Conservation (phyloP, 2,113 vertebrate species). For the Lathamus discolor region DNA sequence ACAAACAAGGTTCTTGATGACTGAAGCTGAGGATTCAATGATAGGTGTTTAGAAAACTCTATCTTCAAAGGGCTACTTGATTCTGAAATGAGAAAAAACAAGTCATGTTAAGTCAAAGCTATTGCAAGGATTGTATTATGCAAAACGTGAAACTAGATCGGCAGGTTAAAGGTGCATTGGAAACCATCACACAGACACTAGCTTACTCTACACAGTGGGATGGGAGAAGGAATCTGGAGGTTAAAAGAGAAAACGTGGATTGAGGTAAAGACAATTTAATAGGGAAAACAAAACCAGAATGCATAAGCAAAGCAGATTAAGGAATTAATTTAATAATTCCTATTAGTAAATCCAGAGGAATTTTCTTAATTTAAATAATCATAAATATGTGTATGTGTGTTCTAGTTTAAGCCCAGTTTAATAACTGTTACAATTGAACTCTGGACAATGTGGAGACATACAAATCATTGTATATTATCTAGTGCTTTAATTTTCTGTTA, state of each 20-base stretch:
- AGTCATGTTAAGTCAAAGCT: not conserved
- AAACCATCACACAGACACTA: not conserved
- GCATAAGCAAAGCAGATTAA: not conserved
- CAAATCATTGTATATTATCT: not conserved
- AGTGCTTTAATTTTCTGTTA: not conserved
- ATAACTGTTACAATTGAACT: not conserved
- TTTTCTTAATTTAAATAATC: not conserved
- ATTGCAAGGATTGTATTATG: not conserved
- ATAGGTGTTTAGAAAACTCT: not conserved
- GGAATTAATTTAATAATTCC: not conserved
- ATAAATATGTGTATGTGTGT: not conserved
- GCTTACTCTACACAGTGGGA: not conserved
- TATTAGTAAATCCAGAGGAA: not conserved
- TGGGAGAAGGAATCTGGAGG: not conserved
- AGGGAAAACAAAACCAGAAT: not conserved
- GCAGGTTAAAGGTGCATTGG: not conserved
- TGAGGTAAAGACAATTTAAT: not conserved
- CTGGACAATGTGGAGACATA: not conserved
- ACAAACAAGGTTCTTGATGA: not conserved
- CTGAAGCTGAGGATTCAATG: not conserved
- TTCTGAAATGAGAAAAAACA: not conserved
- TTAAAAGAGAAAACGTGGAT: not conserved
- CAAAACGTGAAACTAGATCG: not conserved
- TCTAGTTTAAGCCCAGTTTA: not conserved
- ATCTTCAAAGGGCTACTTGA: not conserved